These are phyloP conservation scores for Mus spretus DNA, from an alignment of 2,797 vertebrate genomes.

Conservation along the genomic window DNA sequence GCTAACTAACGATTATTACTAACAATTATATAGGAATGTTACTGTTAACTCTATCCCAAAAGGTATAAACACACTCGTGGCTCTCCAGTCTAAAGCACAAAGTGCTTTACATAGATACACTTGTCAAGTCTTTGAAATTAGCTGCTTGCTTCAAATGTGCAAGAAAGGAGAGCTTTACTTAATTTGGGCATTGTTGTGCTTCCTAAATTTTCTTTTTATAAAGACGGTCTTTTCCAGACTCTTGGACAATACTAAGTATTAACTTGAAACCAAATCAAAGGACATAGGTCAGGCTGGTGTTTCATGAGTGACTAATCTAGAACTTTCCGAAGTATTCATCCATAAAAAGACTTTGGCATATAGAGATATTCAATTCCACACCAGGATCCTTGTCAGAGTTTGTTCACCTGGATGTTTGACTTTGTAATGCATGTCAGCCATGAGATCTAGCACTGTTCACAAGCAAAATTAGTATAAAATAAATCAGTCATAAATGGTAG, in stretches of 20 bases:
- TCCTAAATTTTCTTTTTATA: slow-evolving; percentile 54
- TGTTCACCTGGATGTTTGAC: background rate
- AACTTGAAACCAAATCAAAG: background rate
- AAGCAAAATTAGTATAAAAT: background rate
- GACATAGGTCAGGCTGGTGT: background rate
- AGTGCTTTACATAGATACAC: slow-evolving; percentile 36
- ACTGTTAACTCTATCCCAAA: slow-evolving; percentile 72
- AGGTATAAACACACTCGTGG: slow-evolving; percentile 15
- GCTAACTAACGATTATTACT: slow-evolving; percentile 81
- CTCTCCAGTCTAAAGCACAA: slow-evolving; percentile 54
- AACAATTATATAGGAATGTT: slow-evolving; percentile 78
- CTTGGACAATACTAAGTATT: background rate
- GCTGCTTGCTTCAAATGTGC: slow-evolving; percentile 13
- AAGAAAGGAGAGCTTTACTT: slow-evolving; percentile 42
- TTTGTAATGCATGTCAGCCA: slow-evolving; percentile 24
- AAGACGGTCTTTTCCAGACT: slow-evolving; percentile 2
- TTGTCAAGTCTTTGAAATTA: slow-evolving; percentile 44
- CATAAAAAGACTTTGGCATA: background rate
- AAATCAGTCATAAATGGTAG: background rate
- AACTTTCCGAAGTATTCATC: slow-evolving; percentile 37
- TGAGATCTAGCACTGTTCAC: background rate
- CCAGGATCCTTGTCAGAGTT: background rate
- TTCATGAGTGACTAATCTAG: slow-evolving; percentile 29
- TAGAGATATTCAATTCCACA: slow-evolving; percentile 15
- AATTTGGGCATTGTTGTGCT: background rate